Conservation (phyloP, 2,113 vertebrate species). For the Micronisus gabar region DNA sequence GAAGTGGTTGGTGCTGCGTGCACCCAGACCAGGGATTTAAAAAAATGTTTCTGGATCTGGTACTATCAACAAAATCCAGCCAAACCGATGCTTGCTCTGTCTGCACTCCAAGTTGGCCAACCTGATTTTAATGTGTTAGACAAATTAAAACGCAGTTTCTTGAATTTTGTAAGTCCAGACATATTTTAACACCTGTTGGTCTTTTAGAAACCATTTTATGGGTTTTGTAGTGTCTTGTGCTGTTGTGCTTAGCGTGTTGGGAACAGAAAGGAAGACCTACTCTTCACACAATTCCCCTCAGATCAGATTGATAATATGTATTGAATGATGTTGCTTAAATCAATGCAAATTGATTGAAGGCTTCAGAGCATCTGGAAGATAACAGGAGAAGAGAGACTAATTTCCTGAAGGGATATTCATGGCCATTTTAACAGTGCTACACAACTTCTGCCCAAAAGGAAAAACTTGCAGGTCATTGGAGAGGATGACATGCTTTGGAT, state of each 20-base stretch:
- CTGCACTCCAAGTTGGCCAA: background rate
- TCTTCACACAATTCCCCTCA: constrained; percentile 21
- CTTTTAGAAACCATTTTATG: background rate
- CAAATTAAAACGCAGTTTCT: background rate
- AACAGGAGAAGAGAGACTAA: constrained; percentile 9
- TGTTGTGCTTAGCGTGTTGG: background rate
- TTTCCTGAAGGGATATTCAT: constrained; percentile 34
- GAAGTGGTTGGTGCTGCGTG: background rate
- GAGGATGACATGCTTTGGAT: background rate
- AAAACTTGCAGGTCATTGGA: background rate
- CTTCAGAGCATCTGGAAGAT: constrained; percentile 45
- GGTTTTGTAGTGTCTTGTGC: background rate
- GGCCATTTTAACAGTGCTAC: background rate
- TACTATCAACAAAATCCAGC: background rate
- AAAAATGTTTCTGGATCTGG: background rate
- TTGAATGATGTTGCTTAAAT: constrained; percentile 43
- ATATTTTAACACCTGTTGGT: background rate
- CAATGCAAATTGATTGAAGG: constrained; percentile 54
- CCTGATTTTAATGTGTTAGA: background rate
- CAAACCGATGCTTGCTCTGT: background rate
- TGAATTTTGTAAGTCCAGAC: background rate
- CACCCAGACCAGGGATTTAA: background rate
- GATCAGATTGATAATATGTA: constrained; percentile 49
- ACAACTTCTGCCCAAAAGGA: background rate
- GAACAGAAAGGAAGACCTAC: background rate